Evolutionary conservation across 2,797 vertebrate genomes (phyloP).

Genomic region (Melanotaenia parkinsoni): DNA sequence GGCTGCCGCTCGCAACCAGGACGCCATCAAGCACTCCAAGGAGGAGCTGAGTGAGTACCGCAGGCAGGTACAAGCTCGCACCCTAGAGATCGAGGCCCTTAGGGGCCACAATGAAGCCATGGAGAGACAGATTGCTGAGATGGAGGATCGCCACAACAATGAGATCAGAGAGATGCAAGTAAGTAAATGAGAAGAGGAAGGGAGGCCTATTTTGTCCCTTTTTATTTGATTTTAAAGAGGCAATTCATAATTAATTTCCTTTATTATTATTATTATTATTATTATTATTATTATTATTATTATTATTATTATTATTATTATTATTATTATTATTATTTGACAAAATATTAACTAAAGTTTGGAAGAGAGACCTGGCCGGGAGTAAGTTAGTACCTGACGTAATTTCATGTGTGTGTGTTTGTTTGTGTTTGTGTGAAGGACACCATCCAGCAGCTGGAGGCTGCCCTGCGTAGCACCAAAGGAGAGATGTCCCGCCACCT

Average conservation of each 20-base stretch:
- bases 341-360: background rate
- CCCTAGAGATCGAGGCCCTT: constrained; percentile 85
- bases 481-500: constrained; percentile 87
- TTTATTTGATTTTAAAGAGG: too few species aligned
- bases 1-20: constrained; percentile 81
- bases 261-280: too few species aligned
- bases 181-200: constrained; percentile 1
- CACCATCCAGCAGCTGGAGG: constrained; percentile 83
- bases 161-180: constrained; percentile 86
- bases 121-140: constrained; percentile 86
- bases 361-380: background rate
- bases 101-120: constrained; percentile 85
- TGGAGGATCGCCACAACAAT: constrained; percentile 83
- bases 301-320: too few species aligned
- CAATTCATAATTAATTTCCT: too few species aligned
- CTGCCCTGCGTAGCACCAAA: constrained; percentile 82
- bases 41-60: constrained; percentile 87
- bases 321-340: background rate
- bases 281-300: background rate
- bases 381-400: background rate
- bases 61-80: constrained; percentile 85
- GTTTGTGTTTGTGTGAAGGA: constrained; percentile 70
- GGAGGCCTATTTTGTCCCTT: background rate
- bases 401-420: constrained; percentile 12
- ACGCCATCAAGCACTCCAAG: constrained; percentile 84